Conservation (phyloP, 2,113 vertebrate species). For the Protobothrops mucrosquamatus region DNA sequence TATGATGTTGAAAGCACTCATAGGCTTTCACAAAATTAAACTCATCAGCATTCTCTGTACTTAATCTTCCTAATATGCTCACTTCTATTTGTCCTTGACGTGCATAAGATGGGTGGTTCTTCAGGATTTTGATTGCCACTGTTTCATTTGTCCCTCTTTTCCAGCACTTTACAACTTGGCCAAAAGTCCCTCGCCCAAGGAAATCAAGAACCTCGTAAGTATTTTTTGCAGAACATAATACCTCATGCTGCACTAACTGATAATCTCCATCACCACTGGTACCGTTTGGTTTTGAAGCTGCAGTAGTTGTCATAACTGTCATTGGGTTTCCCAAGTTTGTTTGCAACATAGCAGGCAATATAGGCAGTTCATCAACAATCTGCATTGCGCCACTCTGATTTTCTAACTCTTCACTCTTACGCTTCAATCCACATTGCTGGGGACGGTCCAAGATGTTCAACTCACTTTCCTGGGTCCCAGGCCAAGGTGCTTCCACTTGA, state of each 20-base stretch:
- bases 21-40: constrained; percentile 97
- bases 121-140: constrained; percentile 96
- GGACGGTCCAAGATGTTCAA: constrained; percentile 80
- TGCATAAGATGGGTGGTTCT: constrained; percentile 97
- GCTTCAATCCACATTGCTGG: constrained; percentile 97
- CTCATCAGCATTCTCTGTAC: constrained; percentile 95
- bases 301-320: constrained; percentile 75
- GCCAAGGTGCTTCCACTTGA: constrained; percentile 60
- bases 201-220: constrained; percentile 98
- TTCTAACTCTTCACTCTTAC: constrained; percentile 96
- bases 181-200: constrained; percentile 95
- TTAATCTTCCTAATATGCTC: constrained; percentile 93
- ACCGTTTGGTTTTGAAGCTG: constrained; percentile 78
- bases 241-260: constrained; percentile 95
- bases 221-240: constrained; percentile 95
- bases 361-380: constrained; percentile 96
- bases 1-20: constrained; percentile 97
- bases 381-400: constrained; percentile 89
- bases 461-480: constrained; percentile 70
- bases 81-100: constrained; percentile 98
- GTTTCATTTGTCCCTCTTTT: constrained; percentile 94
- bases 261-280: constrained; percentile 90
- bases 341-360: constrained; percentile 98
- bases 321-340: constrained; percentile 85
- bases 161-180: constrained; percentile 99